Percentiles rank a stretch among this genome's conserved stretches.
These are phyloP conservation scores for Hirtodrosophila histrioides DNA, from an alignment of 2,888 invertebrate genomes.

Conservation along the genomic window DNA sequence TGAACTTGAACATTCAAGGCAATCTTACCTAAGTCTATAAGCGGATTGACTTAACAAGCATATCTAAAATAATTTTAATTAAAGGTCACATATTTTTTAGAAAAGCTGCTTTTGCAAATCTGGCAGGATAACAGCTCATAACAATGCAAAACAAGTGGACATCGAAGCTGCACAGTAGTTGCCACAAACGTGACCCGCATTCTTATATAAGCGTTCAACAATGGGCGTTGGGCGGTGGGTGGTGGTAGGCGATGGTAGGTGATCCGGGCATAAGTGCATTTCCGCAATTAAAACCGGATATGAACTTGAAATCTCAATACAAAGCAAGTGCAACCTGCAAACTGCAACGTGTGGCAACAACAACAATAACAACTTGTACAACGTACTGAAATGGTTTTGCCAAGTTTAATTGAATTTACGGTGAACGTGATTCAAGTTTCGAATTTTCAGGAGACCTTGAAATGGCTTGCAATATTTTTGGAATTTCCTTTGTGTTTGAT, in stretches of 20 bases:
- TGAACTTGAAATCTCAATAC: slow-evolving; percentile 45
- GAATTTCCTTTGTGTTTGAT: slow-evolving; percentile 17
- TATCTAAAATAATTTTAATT: slow-evolving; percentile 33
- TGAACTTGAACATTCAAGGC: too few species aligned
- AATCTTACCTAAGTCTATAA: neutral
- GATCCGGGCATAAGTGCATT: slow-evolving; percentile 51
- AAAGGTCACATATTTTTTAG: slow-evolving; percentile 24
- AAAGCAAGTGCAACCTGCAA: slow-evolving; percentile 14
- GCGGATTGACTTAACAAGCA: neutral
- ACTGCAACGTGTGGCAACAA: slow-evolving; percentile 19
- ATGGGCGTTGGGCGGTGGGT: neutral
- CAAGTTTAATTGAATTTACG: slow-evolving; percentile 59
- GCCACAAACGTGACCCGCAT: slow-evolving; percentile 70
- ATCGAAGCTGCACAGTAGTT: slow-evolving; percentile 53
- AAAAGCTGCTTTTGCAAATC: neutral
- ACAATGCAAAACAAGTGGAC: slow-evolving; percentile 28
- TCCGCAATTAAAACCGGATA: slow-evolving; percentile 76
- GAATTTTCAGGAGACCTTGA: slow-evolving; percentile 10
- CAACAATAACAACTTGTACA: slow-evolving; percentile 11
- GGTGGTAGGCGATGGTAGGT: neutral
- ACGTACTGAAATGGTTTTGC: slow-evolving; percentile 3
- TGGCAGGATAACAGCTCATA: slow-evolving; percentile 19
- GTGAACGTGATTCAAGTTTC: slow-evolving; percentile 34
- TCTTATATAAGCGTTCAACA: slow-evolving; percentile 9
- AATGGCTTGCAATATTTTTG: slow-evolving; percentile 3